A percentile compares a stretch with the other conserved stretches of the same genome.
Evolutionary conservation across 2,113 vertebrate species (phyloP).

Genomic region (Sylvilagus bachmani): DNA sequence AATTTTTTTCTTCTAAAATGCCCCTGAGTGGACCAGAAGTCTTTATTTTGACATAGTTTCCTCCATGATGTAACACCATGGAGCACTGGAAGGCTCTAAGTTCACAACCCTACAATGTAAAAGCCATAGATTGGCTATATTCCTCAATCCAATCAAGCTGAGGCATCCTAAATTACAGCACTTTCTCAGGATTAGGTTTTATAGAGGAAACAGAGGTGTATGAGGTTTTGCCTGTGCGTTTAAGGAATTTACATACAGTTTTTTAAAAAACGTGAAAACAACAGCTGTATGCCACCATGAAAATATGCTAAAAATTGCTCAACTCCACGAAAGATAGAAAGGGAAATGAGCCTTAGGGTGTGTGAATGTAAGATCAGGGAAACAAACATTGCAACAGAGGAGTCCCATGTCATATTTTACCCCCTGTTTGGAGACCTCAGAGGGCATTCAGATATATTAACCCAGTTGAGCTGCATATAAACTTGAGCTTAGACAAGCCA

Average conservation of each 20-base stretch:
- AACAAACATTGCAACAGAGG: background rate
- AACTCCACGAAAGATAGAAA: background rate
- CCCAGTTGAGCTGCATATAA: background rate
- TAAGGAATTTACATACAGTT: conserved; percentile 3
- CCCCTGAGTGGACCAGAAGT: background rate
- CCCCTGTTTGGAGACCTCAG: background rate
- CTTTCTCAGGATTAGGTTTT: background rate
- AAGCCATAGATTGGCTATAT: background rate
- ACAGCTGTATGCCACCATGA: background rate
- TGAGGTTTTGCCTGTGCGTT: background rate
- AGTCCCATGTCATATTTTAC: background rate
- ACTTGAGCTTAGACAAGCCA: background rate
- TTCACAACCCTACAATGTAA: background rate
- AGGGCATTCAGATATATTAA: background rate
- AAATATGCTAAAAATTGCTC: conserved; percentile 21
- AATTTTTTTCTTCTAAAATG: background rate
- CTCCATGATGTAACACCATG: background rate
- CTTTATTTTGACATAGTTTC: background rate
- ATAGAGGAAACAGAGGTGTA: background rate
- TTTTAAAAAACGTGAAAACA: conserved; percentile 7
- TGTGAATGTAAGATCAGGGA: background rate
- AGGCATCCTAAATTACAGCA: conserved; percentile 6
- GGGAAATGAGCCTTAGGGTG: background rate
- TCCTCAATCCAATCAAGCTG: background rate
- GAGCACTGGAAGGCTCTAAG: background rate